These are phyloP conservation scores for Setophaga petechia DNA, from an alignment of 2,113 vertebrate species.

Conservation along the genomic window DNA sequence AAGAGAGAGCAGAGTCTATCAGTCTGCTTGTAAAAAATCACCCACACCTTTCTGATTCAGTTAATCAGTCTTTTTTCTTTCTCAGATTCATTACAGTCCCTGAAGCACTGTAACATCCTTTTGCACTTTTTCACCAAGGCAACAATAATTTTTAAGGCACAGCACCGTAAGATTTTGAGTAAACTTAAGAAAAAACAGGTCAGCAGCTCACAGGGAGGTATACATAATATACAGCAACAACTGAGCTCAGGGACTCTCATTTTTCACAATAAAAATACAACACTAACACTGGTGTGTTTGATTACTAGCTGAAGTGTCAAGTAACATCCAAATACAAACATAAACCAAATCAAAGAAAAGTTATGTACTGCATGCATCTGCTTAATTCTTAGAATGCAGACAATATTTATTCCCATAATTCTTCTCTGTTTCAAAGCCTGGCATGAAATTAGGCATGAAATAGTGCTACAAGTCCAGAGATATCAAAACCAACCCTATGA, in stretches of 20 bases:
- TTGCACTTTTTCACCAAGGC: conserved; percentile 59
- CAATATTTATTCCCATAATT: conserved; percentile 4
- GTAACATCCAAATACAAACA: background rate
- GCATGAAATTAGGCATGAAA: conserved; percentile 23
- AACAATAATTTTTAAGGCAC: conserved; percentile 17
- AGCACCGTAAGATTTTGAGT: background rate
- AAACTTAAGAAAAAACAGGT: conserved; percentile 29
- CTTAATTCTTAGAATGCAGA: background rate
- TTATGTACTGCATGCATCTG: background rate
- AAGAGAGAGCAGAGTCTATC: background rate
- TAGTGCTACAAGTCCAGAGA: background rate
- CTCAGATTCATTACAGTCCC: background rate
- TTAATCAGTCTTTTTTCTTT: conserved; percentile 5
- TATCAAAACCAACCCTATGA: background rate
- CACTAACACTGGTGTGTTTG: background rate
- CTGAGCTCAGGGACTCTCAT: background rate
- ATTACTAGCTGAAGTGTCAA: background rate
- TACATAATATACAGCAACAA: background rate
- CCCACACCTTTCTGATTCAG: conserved; percentile 28
- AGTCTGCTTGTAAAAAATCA: conserved; percentile 4
- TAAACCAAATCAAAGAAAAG: conserved; percentile 1
- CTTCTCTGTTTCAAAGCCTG: conserved; percentile 10
- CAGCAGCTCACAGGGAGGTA: background rate
- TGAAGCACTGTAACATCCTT: conserved; percentile 31
- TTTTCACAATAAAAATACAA: background rate